Percentiles rank a stretch among this genome's conserved stretches.
These are phyloP conservation scores for Calephelis nemesis DNA, from an alignment of 1,140 invertebrate genomes.

Conservation along the genomic window DNA sequence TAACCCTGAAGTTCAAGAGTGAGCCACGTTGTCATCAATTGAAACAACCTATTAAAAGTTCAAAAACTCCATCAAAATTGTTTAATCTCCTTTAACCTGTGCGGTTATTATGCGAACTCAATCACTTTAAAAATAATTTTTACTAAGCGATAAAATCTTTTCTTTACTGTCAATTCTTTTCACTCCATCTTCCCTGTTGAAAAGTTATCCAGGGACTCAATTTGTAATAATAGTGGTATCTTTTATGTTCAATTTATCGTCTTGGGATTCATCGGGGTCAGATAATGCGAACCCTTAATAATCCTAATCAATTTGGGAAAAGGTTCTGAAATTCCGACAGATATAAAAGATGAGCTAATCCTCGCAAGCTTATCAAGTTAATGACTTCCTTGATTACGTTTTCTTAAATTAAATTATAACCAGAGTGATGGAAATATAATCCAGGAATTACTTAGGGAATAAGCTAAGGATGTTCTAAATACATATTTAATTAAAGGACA, in stretches of 20 bases:
- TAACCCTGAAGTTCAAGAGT: too few species aligned
- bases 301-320: slow-evolving; percentile 2
- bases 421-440: not conserved
- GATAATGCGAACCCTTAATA: not conserved
- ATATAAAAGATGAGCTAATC: slow-evolving; percentile 9
- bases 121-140: too few species aligned
- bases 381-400: slow-evolving; percentile 9
- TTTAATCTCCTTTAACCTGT: too few species aligned
- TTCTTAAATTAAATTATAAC: slow-evolving; percentile 7
- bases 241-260: not conserved
- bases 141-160: too few species aligned
- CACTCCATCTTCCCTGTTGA: not conserved
- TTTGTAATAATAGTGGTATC: not conserved
- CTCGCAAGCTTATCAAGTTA: slow-evolving; percentile 10
- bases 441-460: not conserved
- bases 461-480: not conserved
- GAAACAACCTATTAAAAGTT: too few species aligned
- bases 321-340: not conserved
- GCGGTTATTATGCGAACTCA: too few species aligned
- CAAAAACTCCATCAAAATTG: too few species aligned
- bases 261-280: not conserved
- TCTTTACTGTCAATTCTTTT: too few species aligned
- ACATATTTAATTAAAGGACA: not conserved
- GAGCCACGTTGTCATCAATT: too few species aligned
- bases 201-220: not conserved